These are phyloP conservation scores for Suncus etruscus DNA, from an alignment of 2,113 vertebrate species.

Conservation along the genomic window DNA sequence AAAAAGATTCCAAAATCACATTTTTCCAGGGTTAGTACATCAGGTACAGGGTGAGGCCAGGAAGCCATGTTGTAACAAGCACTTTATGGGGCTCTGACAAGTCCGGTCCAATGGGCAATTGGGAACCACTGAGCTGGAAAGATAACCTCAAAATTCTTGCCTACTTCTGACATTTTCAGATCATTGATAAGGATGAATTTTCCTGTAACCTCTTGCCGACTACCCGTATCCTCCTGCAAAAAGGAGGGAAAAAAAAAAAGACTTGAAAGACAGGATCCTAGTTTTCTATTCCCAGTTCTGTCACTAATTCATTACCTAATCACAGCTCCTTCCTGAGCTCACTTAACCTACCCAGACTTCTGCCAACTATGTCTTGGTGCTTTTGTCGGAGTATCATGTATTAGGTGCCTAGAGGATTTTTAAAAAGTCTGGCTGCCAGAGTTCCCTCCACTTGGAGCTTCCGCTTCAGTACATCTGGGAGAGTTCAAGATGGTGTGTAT, in stretches of 20 bases:
- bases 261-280: neutral
- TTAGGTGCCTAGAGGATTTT: neutral
- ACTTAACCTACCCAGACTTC: too few species aligned
- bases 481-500: neutral
- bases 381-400: neutral
- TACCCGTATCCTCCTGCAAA: neutral
- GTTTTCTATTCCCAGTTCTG: neutral
- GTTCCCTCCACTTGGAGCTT: neutral
- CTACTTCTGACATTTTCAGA: neutral
- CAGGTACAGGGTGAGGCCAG: neutral
- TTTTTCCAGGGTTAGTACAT: neutral
- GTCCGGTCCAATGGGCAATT: accelerated
- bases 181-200: neutral
- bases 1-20: neutral
- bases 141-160: neutral
- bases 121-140: neutral
- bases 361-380: neutral
- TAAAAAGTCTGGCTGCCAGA: neutral
- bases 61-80: neutral
- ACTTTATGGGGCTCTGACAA: neutral
- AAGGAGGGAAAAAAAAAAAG: neutral
- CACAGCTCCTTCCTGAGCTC: neutral
- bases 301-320: neutral
- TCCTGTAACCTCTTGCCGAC: neutral
- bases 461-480: neutral